Evolutionary conservation across 2,888 invertebrate species (phyloP).

Genomic region (Cerastis leucographa): DNA sequence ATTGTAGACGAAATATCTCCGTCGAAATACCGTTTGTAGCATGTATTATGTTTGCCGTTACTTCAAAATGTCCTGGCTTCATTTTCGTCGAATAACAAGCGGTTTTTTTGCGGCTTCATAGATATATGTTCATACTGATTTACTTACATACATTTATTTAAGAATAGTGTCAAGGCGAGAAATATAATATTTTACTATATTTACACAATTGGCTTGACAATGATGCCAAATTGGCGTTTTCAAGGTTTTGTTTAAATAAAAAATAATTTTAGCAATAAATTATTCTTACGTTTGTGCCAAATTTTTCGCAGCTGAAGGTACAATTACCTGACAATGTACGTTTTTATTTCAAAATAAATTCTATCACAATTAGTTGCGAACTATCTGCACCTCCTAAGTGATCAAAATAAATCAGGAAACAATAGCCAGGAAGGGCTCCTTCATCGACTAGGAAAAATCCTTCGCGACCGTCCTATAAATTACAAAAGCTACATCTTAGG

Average conservation of each 20-base stretch:
- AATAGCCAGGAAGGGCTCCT: constrained; percentile 2
- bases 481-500: constrained; percentile 39
- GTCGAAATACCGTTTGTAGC: constrained; percentile 38
- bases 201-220: constrained; percentile 53
- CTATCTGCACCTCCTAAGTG: not conserved
- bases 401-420: not conserved
- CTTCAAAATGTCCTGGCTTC: constrained; percentile 28
- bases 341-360: not conserved
- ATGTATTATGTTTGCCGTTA: constrained; percentile 32
- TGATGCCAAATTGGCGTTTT: constrained; percentile 21
- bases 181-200: constrained; percentile 34
- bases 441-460: constrained; percentile 12
- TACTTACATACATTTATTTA: constrained; percentile 36
- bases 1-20: not conserved
- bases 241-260: constrained; percentile 38
- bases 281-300: not conserved
- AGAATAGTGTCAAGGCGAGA: constrained; percentile 1
- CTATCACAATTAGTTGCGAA: not conserved
- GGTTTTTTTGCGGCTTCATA: constrained; percentile 46
- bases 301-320: not conserved
- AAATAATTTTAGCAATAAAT: constrained; percentile 8
- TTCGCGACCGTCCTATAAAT: constrained; percentile 29
- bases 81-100: constrained; percentile 50
- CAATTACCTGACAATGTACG: not conserved
- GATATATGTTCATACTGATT: constrained; percentile 42